Base-by-base conservation (phyloP, 2,797 vertebrate species). In the Epinephelus coioides region DNA sequence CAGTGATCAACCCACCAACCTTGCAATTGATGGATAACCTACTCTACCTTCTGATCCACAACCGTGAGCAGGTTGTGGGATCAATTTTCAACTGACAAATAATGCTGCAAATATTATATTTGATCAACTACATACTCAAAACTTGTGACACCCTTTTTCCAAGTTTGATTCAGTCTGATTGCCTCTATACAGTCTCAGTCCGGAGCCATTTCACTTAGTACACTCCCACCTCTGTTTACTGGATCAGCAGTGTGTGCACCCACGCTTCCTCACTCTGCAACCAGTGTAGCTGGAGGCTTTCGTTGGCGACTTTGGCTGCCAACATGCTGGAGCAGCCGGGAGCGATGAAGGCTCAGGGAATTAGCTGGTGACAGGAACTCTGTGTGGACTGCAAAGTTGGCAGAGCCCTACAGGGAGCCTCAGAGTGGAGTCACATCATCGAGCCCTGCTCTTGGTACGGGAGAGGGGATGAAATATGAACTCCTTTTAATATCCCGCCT, bases 391-490 rank as follows among this genome's bases (percentile, higher is more conserved):
- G 51, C 70, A 21, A 51, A 61, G 53, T 66, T 88, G 86, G 87
- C 82, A 73, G 76, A 82, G 55, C 4, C 50, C 49, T 21, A 12
- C 27, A 18, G 54, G 43, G 67, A 90, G 71, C 65, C 73, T 54
- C 60, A 3, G 54, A 79, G 60, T 0, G 43, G 63, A 76, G 57
- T 77, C 72, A 49, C 59, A 76, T 78, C 78, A 75, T 50, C n/a
- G 23, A 75, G 79, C 76, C 57, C 46, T 34, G 68, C 75, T 73
- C 70, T 64, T 73, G 2, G n/a, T 53, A 46, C 81, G 73, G 81
- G 59, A 76, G 76, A 65, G 54, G 51, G 59, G 78, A 69, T 94
- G 93, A 94, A 93, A 95, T 91, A 91, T 89, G 83, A 92, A 87
- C 86, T 82, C 78, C 70, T 85, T 91, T 91, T 93, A 93, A 94